These are phyloP conservation scores for Bolinopsis microptera DNA, from an alignment of 37 sponge, comb jelly and placozoan genomes.

Conservation along the genomic window DNA sequence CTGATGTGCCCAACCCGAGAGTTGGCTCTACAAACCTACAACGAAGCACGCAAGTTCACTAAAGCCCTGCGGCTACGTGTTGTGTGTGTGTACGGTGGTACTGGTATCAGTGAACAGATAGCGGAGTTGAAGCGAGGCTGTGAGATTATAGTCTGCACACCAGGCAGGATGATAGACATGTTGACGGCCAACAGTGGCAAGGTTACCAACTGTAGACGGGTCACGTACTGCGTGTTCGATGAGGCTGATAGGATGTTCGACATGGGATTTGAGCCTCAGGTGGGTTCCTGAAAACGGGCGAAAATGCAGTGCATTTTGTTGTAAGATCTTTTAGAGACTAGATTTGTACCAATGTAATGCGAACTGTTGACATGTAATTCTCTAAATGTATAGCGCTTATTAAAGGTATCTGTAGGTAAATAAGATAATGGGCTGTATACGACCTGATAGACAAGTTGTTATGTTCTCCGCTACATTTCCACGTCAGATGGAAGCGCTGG, in stretches of 20 bases:
- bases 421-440: conserved; percentile 78
- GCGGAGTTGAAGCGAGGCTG: conserved; percentile 94
- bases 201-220: conserved; percentile 89
- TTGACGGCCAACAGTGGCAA: conserved; percentile 92
- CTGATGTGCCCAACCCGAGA: conserved; percentile 93
- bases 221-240: conserved; percentile 94
- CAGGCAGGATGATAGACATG: conserved; percentile 99
- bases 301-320: not conserved
- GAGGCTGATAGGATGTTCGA: conserved; percentile 99
- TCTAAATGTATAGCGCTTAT: not conserved
- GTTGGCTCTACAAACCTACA: conserved; percentile 92
- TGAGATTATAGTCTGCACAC: conserved; percentile 97
- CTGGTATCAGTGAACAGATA: conserved; percentile 99
- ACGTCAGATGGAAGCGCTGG: conserved; percentile 96
- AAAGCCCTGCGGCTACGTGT: conserved; percentile 78
- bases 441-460: conserved; percentile 96
- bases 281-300: no score
- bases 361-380: not conserved
- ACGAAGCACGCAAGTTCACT: conserved; percentile 87
- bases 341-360: not conserved
- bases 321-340: not conserved
- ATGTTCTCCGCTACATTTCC: conserved; percentile 99
- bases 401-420: conserved; percentile 49
- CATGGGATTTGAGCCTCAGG: conserved; percentile 99
- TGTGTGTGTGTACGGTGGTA: conserved; percentile 98